Conservation (phyloP, 2,888 invertebrate genomes). For the Thymelicus sylvestris region DNA sequence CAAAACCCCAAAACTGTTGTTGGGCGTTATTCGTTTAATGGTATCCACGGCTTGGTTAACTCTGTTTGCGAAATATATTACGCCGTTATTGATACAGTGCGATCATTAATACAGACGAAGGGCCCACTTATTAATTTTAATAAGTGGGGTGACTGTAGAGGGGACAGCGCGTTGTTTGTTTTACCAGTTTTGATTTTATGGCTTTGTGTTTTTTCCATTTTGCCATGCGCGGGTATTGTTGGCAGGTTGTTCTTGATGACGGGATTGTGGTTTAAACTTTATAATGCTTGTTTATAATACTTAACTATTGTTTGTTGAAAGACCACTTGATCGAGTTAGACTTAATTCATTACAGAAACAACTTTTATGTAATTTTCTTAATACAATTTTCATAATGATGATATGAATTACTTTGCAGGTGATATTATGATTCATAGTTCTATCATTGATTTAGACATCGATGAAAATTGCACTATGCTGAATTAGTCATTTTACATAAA, state of each 20-base stretch:
- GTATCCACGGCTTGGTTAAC: constrained; percentile 60
- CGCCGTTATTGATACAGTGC: constrained; percentile 80
- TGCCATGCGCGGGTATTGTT: constrained; percentile 16
- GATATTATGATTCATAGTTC: too few species aligned
- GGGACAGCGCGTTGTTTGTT: constrained; percentile 67
- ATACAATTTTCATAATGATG: too few species aligned
- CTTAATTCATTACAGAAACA: too few species aligned
- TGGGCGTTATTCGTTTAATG: constrained; percentile 41
- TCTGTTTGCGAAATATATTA: constrained; percentile 81
- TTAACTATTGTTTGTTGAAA: too few species aligned
- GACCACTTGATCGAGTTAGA: too few species aligned
- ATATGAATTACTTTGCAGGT: too few species aligned
- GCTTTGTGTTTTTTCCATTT: constrained; percentile 49
- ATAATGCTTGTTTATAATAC: not conserved
- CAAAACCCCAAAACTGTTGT: constrained; percentile 12
- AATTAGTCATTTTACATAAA: too few species aligned
- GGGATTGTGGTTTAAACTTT: not conserved
- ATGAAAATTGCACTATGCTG: too few species aligned
- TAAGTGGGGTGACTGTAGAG: constrained; percentile 75
- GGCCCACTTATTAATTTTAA: constrained; percentile 84
- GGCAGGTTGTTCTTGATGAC: constrained; percentile 11
- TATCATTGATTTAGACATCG: too few species aligned
- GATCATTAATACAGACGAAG: constrained; percentile 81
- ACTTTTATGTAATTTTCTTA: too few species aligned
- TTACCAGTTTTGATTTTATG: constrained; percentile 81